These are phyloP conservation scores for Heliconius congener DNA, from an alignment of 1,140 invertebrate genomes.

Conservation along the genomic window DNA sequence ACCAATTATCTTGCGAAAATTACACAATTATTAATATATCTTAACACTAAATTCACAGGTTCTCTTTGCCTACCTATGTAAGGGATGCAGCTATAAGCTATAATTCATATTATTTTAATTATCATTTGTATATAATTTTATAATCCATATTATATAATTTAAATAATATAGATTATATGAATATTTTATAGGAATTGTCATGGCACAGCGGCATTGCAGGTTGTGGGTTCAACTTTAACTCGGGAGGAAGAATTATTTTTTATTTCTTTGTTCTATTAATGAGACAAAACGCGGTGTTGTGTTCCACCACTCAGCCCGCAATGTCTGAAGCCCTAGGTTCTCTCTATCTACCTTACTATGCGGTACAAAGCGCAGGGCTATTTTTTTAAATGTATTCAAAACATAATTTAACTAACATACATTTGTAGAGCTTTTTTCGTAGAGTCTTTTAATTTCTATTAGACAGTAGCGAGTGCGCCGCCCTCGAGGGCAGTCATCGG, in stretches of 20 bases:
- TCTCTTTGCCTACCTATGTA: no score
- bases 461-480: neutral
- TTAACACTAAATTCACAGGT: no score
- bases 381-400: no score
- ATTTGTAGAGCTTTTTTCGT: neutral
- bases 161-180: no score
- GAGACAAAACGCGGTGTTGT: neutral
- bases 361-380: no score
- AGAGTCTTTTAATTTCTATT: neutral
- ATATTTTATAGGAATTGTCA: neutral
- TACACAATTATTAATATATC: neutral
- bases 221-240: neutral
- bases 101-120: no score
- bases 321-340: neutral
- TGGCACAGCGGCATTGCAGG: neutral
- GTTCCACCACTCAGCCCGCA: neutral
- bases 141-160: no score
- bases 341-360: no score
- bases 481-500: slow-evolving; percentile 8
- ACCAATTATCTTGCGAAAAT: neutral
- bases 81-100: no score
- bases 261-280: neutral
- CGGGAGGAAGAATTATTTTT: neutral
- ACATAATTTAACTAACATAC: no score
- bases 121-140: no score